Percentiles rank a stretch among this genome's conserved stretches.
These are phyloP conservation scores for Drosophila borealis DNA, from an alignment of 2,888 invertebrate species.

Conservation along the genomic window DNA sequence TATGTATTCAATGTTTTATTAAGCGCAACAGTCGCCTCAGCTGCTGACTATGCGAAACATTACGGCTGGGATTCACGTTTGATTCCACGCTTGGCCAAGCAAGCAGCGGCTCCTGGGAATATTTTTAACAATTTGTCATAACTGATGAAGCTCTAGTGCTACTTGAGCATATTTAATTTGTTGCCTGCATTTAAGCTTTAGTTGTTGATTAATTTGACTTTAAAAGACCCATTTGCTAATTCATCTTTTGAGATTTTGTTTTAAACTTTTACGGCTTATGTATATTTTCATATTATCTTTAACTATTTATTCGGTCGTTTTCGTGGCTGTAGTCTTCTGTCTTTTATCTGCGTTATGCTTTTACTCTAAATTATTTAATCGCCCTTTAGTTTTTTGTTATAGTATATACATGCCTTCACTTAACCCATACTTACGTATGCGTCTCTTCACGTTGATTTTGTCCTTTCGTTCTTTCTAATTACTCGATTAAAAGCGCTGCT, in stretches of 20 bases:
- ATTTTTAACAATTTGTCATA: slow-evolving; percentile 7
- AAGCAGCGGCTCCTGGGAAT: slow-evolving; percentile 1
- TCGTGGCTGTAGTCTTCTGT: background rate
- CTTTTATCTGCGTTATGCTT: background rate
- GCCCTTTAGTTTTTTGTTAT: slow-evolving; percentile 14
- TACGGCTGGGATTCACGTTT: slow-evolving; percentile 20
- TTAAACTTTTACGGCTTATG: slow-evolving; percentile 5
- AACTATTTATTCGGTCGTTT: slow-evolving; percentile 11
- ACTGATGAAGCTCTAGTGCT: background rate
- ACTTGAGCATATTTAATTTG: background rate
- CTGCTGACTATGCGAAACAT: slow-evolving; percentile 3
- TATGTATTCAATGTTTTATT: slow-evolving; percentile 19
- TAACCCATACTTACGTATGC: background rate
- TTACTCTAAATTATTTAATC: slow-evolving; percentile 13
- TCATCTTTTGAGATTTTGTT: background rate
- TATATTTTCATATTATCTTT: slow-evolving; percentile 1
- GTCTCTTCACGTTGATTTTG: background rate
- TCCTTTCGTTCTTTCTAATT: slow-evolving; percentile 13
- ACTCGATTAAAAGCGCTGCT: background rate
- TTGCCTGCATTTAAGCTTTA: background rate
- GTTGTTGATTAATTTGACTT: background rate
- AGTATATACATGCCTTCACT: slow-evolving; percentile 19
- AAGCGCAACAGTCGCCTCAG: slow-evolving; percentile 19
- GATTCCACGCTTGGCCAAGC: slow-evolving; percentile 16
- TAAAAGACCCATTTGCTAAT: background rate